Percentiles rank a stretch among this genome's conserved stretches.
Evolutionary conservation across 2,888 invertebrate species (phyloP).

Genomic region (Gortyna flavago): DNA sequence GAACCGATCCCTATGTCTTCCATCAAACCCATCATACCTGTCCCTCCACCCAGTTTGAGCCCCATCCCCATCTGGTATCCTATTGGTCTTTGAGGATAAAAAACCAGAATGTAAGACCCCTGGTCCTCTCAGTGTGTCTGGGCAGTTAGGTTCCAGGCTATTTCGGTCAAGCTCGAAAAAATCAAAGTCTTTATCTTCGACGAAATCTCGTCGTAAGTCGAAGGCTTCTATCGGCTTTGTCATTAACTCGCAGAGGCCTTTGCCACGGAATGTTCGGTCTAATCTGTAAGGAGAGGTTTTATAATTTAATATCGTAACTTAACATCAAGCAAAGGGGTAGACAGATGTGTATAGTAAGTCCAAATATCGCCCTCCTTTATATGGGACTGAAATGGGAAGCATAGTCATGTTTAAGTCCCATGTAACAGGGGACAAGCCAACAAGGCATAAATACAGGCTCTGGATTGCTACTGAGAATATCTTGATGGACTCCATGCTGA

Average conservation of each 20-base stretch:
- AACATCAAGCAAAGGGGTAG: neutral
- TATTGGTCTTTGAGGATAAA: constrained; percentile 81
- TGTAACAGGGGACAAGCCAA: no score
- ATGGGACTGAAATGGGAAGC: no score
- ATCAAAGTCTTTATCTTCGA: constrained; percentile 93
- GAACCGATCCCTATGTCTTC: constrained; percentile 70
- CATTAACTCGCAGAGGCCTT: constrained; percentile 94
- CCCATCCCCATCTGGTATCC: constrained; percentile 64
- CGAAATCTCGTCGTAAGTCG: constrained; percentile 91
- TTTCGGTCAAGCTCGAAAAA: constrained; percentile 94
- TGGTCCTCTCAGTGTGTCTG: constrained; percentile 81
- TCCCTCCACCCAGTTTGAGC: constrained; percentile 71
- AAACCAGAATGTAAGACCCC: constrained; percentile 86
- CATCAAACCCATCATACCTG: constrained; percentile 75
- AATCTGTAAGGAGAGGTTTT: constrained; percentile 84
- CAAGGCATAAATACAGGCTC: neutral
- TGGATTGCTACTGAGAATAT: neutral
- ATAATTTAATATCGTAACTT: neutral
- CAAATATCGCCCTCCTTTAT: neutral
- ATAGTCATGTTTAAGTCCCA: neutral
- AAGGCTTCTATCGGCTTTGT: constrained; percentile 93
- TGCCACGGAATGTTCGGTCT: constrained; percentile 92
- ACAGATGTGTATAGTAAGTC: neutral
- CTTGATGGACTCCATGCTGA: no score
- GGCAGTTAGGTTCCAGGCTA: constrained; percentile 91